phyloP scores from a whole-genome alignment of 1,140 invertebrate species.

The Vanessa tameamea region DNA sequence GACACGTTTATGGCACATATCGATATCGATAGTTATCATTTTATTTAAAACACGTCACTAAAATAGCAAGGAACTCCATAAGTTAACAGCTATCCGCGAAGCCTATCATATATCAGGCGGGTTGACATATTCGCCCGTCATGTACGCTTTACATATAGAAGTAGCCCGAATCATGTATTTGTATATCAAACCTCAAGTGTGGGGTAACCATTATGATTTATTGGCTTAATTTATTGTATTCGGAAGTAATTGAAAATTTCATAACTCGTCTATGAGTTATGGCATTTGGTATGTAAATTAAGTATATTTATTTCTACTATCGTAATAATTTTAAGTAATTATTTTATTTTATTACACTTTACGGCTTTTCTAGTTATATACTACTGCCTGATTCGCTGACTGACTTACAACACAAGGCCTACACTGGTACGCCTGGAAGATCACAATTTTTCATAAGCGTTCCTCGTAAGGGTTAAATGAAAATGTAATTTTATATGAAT shows the following conservation, averaged over 20 bases:
- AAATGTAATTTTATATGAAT: too few relatives aligned
- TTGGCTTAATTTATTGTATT: constrained; percentile 26
- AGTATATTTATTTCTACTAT: background rate
- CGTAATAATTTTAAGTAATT: too few relatives aligned
- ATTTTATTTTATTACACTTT: too few relatives aligned
- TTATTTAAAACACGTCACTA: constrained; percentile 43
- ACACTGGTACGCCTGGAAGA: too few relatives aligned
- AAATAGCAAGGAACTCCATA: constrained; percentile 60
- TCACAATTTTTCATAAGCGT: too few relatives aligned
- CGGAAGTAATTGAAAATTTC: constrained; percentile 14
- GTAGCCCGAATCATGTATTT: constrained; percentile 28
- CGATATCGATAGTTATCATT: background rate
- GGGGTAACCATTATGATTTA: constrained; percentile 30
- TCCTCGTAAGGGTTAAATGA: too few relatives aligned
- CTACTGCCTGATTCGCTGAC: too few relatives aligned
- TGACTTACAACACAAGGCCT: too few relatives aligned
- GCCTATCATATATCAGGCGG: constrained; percentile 70
- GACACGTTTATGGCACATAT: background rate
- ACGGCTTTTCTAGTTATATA: too few relatives aligned
- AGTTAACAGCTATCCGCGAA: constrained; percentile 66
- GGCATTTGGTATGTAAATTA: background rate
- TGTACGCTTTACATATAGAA: constrained; percentile 37
- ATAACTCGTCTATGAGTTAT: background rate
- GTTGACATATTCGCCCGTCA: constrained; percentile 66
- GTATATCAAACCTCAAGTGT: constrained; percentile 20